Conservation (phyloP, 2,888 invertebrate genomes). For the Fragum sueziense region DNA sequence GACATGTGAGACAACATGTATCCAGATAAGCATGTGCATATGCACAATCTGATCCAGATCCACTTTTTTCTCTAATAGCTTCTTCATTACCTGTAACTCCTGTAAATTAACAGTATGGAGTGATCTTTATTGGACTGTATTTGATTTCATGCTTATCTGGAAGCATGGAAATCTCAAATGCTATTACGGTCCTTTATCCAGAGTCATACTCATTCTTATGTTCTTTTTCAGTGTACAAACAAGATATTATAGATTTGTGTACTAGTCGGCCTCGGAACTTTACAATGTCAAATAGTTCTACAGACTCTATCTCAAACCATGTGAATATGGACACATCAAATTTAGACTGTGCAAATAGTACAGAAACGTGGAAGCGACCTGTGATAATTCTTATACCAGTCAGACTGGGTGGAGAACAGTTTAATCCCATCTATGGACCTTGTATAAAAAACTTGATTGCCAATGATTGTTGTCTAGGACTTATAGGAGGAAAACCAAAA, state of each 20-base stretch:
- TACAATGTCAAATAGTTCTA: constrained; percentile 47
- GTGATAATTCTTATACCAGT: constrained; percentile 92
- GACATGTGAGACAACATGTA: too few species aligned
- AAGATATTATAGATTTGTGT: constrained; percentile 87
- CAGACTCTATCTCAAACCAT: constrained; percentile 1
- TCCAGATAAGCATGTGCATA: too few species aligned
- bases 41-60: too few species aligned
- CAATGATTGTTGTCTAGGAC: constrained; percentile 92
- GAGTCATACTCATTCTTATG: not conserved
- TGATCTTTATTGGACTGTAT: too few species aligned
- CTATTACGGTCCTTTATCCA: too few species aligned
- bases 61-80: too few species aligned
- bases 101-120: too few species aligned
- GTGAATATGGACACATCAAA: not conserved
- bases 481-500: constrained; percentile 95
- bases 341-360: not conserved
- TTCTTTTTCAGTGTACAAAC: constrained; percentile 86
- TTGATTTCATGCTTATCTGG: too few species aligned
- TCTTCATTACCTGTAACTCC: too few species aligned
- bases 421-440: constrained; percentile 92
- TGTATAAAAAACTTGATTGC: constrained; percentile 91
- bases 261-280: constrained; percentile 61
- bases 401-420: constrained; percentile 92
- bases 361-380: constrained; percentile 69
- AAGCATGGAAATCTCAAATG: too few species aligned